Conservation (phyloP, 2,888 invertebrate genomes). For the Tetranychus truncatus region DNA sequence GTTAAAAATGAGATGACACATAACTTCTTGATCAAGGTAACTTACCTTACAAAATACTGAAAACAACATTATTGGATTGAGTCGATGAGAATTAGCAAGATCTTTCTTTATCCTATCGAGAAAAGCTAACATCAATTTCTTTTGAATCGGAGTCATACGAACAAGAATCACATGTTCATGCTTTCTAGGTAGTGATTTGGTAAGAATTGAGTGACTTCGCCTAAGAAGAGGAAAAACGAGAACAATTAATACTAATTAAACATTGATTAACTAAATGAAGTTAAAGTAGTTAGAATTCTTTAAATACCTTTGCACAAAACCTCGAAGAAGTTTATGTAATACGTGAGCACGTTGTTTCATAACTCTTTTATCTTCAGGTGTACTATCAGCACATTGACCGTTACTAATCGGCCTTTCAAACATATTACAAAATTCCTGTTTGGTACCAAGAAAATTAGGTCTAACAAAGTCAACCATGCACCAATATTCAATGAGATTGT, state of each 20-base stretch:
- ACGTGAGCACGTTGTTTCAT: constrained; percentile 93
- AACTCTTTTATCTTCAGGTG: constrained; percentile 72
- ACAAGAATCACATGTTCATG: constrained; percentile 82
- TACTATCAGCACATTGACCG: constrained; percentile 92
- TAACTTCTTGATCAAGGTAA: constrained; percentile 55
- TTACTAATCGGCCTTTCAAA: constrained; percentile 96
- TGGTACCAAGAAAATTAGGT: constrained; percentile 87
- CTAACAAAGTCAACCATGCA: constrained; percentile 98
- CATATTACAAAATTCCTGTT: constrained; percentile 94
- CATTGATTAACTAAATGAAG: neutral
- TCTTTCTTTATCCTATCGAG: constrained; percentile 35
- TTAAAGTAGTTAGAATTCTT: no score
- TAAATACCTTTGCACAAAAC: constrained; percentile 82
- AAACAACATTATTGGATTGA: constrained; percentile 86
- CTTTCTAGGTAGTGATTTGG: constrained; percentile 77
- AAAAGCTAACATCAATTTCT: constrained; percentile 72
- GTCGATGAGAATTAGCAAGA: constrained; percentile 48
- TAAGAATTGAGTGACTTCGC: constrained; percentile 76
- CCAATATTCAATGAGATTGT: constrained; percentile 86
- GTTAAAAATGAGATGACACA: neutral
- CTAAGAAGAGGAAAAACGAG: constrained; percentile 34
- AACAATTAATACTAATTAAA: constrained; percentile 8
- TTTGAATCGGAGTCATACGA: constrained; percentile 71
- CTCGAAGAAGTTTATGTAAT: constrained; percentile 73
- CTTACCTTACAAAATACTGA: constrained; percentile 94